Conservation (phyloP, 2,797 vertebrate species). For the Nasua narica region DNA sequence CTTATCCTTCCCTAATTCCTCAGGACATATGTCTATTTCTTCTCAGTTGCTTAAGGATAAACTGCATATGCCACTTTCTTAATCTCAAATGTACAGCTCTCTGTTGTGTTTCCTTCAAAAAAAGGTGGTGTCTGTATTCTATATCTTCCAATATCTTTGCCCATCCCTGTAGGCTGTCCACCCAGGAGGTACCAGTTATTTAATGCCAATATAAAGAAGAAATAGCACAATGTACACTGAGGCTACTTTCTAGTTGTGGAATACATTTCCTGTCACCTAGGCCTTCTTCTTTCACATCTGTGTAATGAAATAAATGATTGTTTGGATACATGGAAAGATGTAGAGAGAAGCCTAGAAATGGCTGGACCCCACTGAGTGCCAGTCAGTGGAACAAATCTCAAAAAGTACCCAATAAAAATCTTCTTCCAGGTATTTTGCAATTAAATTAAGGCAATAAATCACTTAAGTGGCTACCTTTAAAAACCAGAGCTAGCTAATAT, state of each 20-base stretch:
- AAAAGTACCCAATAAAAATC: neutral
- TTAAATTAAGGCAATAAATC: neutral
- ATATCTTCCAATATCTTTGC: neutral
- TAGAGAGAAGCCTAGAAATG: neutral
- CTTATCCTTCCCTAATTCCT: neutral
- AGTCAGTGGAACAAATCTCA: neutral
- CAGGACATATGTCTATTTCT: neutral
- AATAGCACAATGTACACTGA: neutral
- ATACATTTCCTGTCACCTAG: neutral
- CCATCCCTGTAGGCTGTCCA: neutral
- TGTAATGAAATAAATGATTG: neutral
- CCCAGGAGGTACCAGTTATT: neutral
- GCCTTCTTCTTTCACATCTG: neutral
- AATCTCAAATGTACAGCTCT: neutral
- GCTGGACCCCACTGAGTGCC: neutral
- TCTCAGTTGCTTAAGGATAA: neutral
- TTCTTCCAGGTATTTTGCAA: neutral
- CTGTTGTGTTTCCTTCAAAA: neutral
- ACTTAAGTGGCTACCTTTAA: neutral
- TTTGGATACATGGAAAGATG: neutral
- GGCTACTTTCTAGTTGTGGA: neutral
- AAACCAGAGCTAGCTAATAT: neutral
- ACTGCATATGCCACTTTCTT: neutral
- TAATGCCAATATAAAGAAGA: neutral
- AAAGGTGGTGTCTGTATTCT: neutral